Evolutionary conservation across 2,888 invertebrate genomes (phyloP).

Genomic region (Tinea pellionella): DNA sequence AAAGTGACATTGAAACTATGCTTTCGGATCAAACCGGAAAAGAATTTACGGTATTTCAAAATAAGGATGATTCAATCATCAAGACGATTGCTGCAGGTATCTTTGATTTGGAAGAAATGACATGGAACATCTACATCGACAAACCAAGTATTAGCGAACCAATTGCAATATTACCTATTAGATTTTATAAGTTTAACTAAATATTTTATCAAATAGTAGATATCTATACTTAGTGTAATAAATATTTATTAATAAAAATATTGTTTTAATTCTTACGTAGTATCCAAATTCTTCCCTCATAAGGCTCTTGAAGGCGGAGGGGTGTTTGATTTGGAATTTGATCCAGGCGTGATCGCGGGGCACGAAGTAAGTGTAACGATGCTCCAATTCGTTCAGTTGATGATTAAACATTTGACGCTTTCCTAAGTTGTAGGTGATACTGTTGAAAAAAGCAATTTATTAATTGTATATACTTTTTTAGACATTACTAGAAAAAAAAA

Average conservation of each 20-base stretch:
- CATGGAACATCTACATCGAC: slow-evolving; percentile 83
- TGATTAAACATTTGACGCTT: slow-evolving; percentile 81
- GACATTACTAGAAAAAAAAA: too few relatives aligned
- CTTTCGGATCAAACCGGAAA: slow-evolving; percentile 78
- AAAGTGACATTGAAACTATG: slow-evolving; percentile 76
- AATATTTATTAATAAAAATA: background rate
- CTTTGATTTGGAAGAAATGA: slow-evolving; percentile 79
- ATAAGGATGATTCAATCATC: slow-evolving; percentile 71
- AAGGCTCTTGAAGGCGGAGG: slow-evolving; percentile 86
- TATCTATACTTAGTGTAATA: too few relatives aligned
- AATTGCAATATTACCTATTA: slow-evolving; percentile 75
- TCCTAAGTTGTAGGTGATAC: slow-evolving; percentile 82
- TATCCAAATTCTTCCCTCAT: slow-evolving; percentile 85
- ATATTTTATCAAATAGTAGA: background rate
- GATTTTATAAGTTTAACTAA: slow-evolving; percentile 24
- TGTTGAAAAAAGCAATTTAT: slow-evolving; percentile 45
- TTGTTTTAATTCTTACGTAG: slow-evolving; percentile 71
- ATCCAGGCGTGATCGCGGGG: slow-evolving; percentile 93
- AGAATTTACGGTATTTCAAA: slow-evolving; percentile 78
- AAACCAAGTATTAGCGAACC: slow-evolving; percentile 78
- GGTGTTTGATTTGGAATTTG: slow-evolving; percentile 77
- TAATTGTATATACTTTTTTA: background rate
- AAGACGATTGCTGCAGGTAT: slow-evolving; percentile 86
- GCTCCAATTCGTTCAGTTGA: slow-evolving; percentile 78
- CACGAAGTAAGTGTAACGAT: slow-evolving; percentile 91